Conservation (phyloP, 2,888 invertebrate genomes). For the Agriopis marginaria region DNA sequence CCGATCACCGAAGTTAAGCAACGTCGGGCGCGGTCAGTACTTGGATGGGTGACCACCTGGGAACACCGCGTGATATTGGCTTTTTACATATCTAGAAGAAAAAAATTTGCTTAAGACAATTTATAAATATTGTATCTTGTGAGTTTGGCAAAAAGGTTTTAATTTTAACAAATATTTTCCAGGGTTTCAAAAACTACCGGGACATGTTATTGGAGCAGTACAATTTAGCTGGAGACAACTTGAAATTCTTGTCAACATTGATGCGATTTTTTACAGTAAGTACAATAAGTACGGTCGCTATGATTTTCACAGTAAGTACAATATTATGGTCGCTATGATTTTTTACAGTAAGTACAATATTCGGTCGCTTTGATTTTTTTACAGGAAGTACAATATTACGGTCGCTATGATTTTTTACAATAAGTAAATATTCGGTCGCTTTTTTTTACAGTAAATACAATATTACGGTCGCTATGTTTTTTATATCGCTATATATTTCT, state of each 20-base stretch:
- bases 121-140: not conserved
- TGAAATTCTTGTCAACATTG: constrained; percentile 91
- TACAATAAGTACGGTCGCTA: constrained; percentile 17
- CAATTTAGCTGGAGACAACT: constrained; percentile 91
- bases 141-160: not conserved
- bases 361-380: too few relatives aligned
- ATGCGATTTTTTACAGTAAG: constrained; percentile 89
- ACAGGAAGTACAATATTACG: too few relatives aligned
- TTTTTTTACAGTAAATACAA: too few relatives aligned
- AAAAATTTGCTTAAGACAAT: too few relatives aligned
- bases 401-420: too few relatives aligned
- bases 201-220: constrained; percentile 88
- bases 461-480: too few relatives aligned
- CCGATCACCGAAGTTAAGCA: constrained; percentile 82
- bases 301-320: too few relatives aligned
- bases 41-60: constrained; percentile 70
- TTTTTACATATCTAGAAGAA: constrained; percentile 43
- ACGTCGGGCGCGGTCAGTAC: constrained; percentile 80
- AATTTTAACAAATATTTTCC: constrained; percentile 60
- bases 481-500: too few relatives aligned
- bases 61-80: constrained; percentile 66
- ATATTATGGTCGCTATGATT: too few relatives aligned
- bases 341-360: too few relatives aligned
- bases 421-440: too few relatives aligned
- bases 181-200: constrained; percentile 87